Evolutionary conservation across 2,888 invertebrate genomes (phyloP).

Genomic region (Willowsia nigromaculata): DNA sequence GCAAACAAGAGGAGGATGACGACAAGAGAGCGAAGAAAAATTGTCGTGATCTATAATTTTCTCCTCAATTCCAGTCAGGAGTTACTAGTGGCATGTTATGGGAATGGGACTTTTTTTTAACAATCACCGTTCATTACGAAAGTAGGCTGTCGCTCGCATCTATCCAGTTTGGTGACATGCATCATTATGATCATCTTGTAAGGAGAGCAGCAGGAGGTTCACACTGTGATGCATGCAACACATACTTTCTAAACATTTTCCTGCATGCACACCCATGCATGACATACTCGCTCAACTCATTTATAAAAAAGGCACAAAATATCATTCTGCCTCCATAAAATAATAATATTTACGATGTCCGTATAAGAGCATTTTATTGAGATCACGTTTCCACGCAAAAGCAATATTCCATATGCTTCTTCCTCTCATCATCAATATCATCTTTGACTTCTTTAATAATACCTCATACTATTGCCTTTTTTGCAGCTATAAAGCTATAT

Average conservation of each 20-base stretch:
- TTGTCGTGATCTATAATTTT: background rate
- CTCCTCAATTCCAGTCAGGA: background rate
- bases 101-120: background rate
- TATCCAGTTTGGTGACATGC: background rate
- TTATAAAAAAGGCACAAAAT: background rate
- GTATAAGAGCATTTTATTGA: background rate
- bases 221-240: background rate
- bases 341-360: background rate
- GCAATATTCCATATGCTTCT: background rate
- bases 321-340: background rate
- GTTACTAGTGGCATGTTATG: background rate
- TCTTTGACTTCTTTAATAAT: background rate
- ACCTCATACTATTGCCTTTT: background rate
- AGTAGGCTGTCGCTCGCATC: background rate
- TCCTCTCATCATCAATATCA: background rate
- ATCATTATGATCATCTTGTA: background rate
- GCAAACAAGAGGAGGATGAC: conserved; percentile 2
- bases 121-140: conserved; percentile 43
- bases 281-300: background rate
- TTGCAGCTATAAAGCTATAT: background rate
- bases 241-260: background rate
- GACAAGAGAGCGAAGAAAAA: background rate
- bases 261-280: background rate
- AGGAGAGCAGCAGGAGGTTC: background rate
- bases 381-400: background rate